Evolutionary conservation across 2,113 vertebrate species (phyloP).

Genomic region (Galbula dea): DNA sequence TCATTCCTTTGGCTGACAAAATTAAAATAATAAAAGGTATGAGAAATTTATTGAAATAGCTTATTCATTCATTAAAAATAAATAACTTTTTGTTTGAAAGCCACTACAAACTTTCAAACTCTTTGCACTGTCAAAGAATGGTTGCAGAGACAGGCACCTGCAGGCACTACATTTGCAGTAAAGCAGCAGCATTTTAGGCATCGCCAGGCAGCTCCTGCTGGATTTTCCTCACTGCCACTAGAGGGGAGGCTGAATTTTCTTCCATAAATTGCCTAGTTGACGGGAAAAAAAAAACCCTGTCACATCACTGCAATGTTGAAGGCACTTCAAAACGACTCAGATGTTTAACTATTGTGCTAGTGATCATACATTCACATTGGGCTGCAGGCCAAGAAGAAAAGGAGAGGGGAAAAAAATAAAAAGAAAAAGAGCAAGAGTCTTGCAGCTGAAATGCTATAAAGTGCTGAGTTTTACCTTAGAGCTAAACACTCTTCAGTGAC

Average conservation of each 20-base stretch:
- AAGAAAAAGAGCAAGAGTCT: slow-evolving; percentile 55
- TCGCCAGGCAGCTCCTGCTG: background rate
- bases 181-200: background rate
- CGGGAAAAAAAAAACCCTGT: slow-evolving; percentile 32
- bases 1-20: background rate
- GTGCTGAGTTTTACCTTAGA: slow-evolving; percentile 77
- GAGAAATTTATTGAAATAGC: background rate
- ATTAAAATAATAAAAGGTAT: background rate
- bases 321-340: slow-evolving; percentile 80
- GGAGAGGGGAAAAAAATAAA: background rate
- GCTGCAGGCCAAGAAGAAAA: slow-evolving; percentile 76
- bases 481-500: slow-evolving; percentile 78
- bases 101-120: background rate
- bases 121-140: background rate
- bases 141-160: background rate
- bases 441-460: slow-evolving; percentile 74
- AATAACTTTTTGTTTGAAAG: no score
- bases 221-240: slow-evolving; percentile 67
- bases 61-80: rapidly evolving
- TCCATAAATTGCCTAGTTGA: slow-evolving; percentile 50
- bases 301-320: slow-evolving; percentile 67
- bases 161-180: background rate
- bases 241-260: slow-evolving; percentile 67
- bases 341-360: slow-evolving; percentile 81
- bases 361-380: slow-evolving; percentile 81